Percentiles rank a stretch among this genome's conserved stretches.
Conservation (phyloP, 2,113 vertebrate species). For the Osmerus mordax region DNA sequence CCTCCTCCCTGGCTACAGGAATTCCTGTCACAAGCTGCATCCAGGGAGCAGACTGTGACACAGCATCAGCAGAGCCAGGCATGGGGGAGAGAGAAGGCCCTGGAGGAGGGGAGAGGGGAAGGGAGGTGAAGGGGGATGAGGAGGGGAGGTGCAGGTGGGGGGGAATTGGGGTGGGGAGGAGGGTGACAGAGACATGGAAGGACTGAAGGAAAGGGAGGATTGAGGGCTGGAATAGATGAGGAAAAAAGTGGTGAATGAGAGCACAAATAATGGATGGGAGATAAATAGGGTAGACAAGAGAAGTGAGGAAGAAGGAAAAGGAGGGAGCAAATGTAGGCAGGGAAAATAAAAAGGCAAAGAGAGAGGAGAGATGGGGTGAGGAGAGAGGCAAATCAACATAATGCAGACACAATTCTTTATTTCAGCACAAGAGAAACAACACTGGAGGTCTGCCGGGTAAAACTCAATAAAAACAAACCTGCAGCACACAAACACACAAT, state of each 20-base stretch:
- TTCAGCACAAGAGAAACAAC: not conserved
- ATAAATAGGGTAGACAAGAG: not conserved
- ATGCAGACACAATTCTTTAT: slow-evolving; percentile 6
- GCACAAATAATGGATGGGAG: too few species aligned
- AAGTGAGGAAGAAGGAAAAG: not conserved
- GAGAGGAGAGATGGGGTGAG: too few species aligned
- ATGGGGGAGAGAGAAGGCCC: not conserved
- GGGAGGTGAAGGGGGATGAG: not conserved
- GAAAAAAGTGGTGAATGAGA: too few species aligned
- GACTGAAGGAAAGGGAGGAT: not conserved
- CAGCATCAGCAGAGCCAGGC: not conserved
- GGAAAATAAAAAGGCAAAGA: not conserved
- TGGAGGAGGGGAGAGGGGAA: not conserved
- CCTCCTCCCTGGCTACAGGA: too few species aligned
- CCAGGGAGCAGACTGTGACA: not conserved
- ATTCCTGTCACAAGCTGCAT: too few species aligned
- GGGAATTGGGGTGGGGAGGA: too few species aligned
- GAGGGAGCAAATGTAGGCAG: not conserved
- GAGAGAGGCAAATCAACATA: too few species aligned
- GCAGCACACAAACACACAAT: not conserved
- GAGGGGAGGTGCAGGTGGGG: not conserved
- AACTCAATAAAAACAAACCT: slow-evolving; percentile 4
- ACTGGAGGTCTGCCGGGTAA: not conserved
- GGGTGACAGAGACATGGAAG: too few species aligned
- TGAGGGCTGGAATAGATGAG: too few species aligned